These are phyloP conservation scores for Liolophura sinensis DNA, from an alignment of 1,140 invertebrate species.

Conservation along the genomic window DNA sequence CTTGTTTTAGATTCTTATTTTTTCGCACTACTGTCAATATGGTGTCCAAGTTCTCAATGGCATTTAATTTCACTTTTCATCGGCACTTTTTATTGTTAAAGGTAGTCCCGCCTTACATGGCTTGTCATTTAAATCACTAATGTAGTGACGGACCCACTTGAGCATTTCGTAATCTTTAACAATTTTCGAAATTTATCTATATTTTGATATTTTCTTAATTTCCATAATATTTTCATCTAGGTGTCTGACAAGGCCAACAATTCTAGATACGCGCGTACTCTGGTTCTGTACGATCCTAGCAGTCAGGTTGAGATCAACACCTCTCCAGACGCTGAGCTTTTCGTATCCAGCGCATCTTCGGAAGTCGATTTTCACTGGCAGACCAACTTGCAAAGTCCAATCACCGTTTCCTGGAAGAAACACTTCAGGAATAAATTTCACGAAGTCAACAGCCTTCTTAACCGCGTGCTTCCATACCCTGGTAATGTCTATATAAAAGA, in stretches of 20 bases:
- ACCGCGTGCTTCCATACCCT: constrained; percentile 16
- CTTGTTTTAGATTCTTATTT: too few relatives aligned
- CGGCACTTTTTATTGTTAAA: too few relatives aligned
- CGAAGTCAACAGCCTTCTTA: constrained; percentile 20
- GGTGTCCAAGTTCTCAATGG: too few relatives aligned
- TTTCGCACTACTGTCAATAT: too few relatives aligned
- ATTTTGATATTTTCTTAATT: too few relatives aligned
- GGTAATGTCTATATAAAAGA: too few relatives aligned
- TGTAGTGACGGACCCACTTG: too few relatives aligned
- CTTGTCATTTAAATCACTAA: too few relatives aligned
- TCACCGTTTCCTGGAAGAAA: constrained; percentile 18
- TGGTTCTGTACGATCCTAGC: constrained; percentile 24
- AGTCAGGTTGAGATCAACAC: constrained; percentile 18
- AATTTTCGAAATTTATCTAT: too few relatives aligned
- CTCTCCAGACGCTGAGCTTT: background rate
- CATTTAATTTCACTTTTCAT: too few relatives aligned
- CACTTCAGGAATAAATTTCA: constrained; percentile 27
- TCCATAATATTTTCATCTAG: background rate
- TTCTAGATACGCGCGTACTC: constrained; percentile 23
- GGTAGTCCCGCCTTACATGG: too few relatives aligned
- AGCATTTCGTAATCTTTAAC: too few relatives aligned
- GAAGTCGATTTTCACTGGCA: constrained; percentile 16
- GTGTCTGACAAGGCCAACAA: constrained; percentile 31
- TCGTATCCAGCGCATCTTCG: constrained; percentile 7
- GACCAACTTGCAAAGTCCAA: background rate